Evolutionary conservation across 2,113 vertebrate species (phyloP).

Genomic region (Tapirus terrestris): DNA sequence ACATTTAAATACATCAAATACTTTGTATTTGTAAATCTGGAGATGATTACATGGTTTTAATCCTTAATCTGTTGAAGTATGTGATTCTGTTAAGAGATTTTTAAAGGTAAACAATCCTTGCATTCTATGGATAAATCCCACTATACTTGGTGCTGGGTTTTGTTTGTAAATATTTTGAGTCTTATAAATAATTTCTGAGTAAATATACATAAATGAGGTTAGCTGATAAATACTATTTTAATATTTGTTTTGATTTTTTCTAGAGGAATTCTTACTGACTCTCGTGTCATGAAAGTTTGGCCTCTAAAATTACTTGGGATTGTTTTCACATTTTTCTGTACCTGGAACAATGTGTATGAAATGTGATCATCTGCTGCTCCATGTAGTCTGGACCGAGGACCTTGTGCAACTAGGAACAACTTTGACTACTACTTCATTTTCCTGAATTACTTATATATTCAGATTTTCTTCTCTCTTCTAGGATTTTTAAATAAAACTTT

Average conservation of each 20-base stretch:
- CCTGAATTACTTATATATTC: not conserved
- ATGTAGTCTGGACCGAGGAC: not conserved
- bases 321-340: not conserved
- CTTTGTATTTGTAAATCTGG: not conserved
- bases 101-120: not conserved
- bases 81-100: not conserved
- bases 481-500: not conserved
- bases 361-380: not conserved
- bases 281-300: not conserved
- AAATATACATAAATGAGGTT: not conserved
- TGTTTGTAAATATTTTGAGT: not conserved
- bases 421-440: not conserved
- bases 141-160: not conserved
- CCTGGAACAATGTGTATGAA: not conserved
- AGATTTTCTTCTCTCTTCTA: not conserved
- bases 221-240: not conserved
- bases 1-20: not conserved
- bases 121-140: not conserved
- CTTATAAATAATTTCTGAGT: not conserved
- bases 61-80: not conserved
- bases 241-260: not conserved
- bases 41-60: not conserved
- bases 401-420: fast-evolving
- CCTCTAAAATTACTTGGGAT: not conserved
- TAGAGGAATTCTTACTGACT: not conserved